Base-by-base conservation (phyloP, 2,797 vertebrate genomes). In the Micropoecilia bifurca region DNA sequence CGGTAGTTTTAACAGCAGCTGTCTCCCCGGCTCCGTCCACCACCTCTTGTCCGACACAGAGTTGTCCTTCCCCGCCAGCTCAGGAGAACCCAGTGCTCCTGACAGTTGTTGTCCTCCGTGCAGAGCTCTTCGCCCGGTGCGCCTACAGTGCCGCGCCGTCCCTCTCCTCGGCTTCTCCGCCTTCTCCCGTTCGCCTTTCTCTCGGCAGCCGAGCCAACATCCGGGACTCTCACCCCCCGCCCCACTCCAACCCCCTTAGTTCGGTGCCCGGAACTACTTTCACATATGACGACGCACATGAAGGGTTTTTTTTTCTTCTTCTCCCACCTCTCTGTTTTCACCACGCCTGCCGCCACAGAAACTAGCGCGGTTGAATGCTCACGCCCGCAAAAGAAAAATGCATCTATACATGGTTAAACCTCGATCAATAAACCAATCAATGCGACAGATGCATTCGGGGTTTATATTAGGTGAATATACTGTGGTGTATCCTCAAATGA, bases 201-300 rank as follows among this genome's bases (percentile, higher is more conserved):
- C 90, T 95, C 90, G 87, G 93, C 86, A 90, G 92, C 91, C 86
- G 91, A 95, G 92, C 91, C 92, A 95, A 95, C 96, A 96, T 96
- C 96, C 96, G 96, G 96, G 96, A 91, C 94, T 93, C 91, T 87
- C 81, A 84, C 88, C 33, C 33, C 33, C 33, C 33, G 1, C 33
- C 33, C 33, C 33, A 33, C 33, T 3, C 33, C 33, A 33, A 33
- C 33, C 33, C 83, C 76, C 57, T 57, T 9, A 36, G 87, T 87
- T 89, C 89, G 90, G 88, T 88, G 92, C 86, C 94, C 94, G 94
- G 96, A 96, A 95, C 96, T 96, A 96, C 95, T 96, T 96, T 95
- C 91, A 81, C 76, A 89, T 82, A 87, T 73, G 85, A 86, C 89
- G 85, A 83, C 85, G 84, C 86, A 84, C 83, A 87, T 28, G 82